A percentile compares a stretch with the other conserved stretches of the same genome.
phyloP scores from a whole-genome alignment of 2,113 vertebrate genomes.

The Turdus rufiventris region DNA sequence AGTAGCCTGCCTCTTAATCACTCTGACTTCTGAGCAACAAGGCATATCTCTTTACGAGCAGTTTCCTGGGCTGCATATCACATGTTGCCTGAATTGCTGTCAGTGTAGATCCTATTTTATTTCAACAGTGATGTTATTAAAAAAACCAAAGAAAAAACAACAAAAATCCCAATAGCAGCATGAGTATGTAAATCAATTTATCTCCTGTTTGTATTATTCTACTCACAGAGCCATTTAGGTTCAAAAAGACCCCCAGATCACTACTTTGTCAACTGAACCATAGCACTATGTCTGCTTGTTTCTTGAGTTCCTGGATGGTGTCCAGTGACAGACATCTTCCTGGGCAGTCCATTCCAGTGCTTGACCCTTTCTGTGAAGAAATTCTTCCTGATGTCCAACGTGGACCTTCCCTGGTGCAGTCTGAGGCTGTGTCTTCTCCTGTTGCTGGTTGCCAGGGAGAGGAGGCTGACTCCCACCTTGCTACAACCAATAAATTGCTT shows the following conservation, averaged over 20 bases:
- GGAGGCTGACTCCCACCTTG: background rate
- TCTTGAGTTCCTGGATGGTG: background rate
- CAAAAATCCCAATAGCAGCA: background rate
- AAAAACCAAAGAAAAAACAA: background rate
- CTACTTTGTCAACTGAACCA: background rate
- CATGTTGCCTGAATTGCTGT: conserved; percentile 3
- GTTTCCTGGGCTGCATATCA: conserved; percentile 21
- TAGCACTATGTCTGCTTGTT: background rate
- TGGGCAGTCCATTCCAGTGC: background rate
- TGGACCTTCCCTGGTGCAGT: background rate
- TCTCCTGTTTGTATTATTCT: conserved; percentile 4
- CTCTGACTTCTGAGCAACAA: conserved; percentile 23
- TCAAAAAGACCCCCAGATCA: background rate
- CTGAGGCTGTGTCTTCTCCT: background rate
- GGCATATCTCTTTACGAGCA: conserved; percentile 20
- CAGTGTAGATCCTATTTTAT: background rate
- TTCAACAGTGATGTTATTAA: background rate
- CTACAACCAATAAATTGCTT: background rate
- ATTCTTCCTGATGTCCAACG: background rate
- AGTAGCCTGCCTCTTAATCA: background rate
- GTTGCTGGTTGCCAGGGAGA: background rate
- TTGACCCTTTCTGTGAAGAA: background rate
- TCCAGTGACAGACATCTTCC: background rate
- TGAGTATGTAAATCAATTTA: conserved; percentile 1
- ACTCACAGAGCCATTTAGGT: background rate